Percentiles rank a stretch among this genome's conserved stretches.
These are phyloP conservation scores for Enchytraeus crypticus DNA, from an alignment of 2,888 invertebrate species.

Conservation along the genomic window DNA sequence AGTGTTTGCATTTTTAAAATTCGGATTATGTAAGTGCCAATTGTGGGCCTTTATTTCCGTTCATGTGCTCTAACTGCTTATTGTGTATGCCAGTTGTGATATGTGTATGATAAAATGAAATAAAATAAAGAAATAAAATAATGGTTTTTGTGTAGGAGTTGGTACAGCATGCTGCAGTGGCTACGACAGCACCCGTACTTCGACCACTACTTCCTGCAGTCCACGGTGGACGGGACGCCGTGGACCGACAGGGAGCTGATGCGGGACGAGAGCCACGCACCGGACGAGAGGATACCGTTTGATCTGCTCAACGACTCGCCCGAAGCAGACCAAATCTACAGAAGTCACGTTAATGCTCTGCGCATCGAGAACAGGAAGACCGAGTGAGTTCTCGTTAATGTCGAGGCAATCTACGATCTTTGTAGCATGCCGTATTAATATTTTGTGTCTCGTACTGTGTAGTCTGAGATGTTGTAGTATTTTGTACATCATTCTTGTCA, in stretches of 20 bases:
- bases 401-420: too few relatives aligned
- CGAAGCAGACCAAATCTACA: conserved; percentile 84
- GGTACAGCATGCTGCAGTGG: conserved; percentile 76
- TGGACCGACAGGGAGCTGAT: conserved; percentile 67
- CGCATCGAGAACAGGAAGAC: conserved; percentile 83
- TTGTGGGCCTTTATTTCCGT: too few relatives aligned
- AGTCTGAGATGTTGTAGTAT: too few relatives aligned
- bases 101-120: too few relatives aligned
- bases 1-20: too few relatives aligned
- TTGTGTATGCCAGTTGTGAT: too few relatives aligned
- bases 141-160: conserved; percentile 63
- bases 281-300: conserved; percentile 74
- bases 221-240: conserved; percentile 63
- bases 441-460: too few relatives aligned
- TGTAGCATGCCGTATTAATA: too few relatives aligned
- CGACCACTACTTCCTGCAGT: conserved; percentile 80
- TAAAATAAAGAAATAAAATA: too few relatives aligned
- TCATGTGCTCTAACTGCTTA: too few relatives aligned
- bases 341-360: conserved; percentile 78
- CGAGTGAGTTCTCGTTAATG: conserved; percentile 62
- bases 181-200: conserved; percentile 86
- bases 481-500: too few relatives aligned
- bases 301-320: conserved; percentile 74
- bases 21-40: too few relatives aligned
- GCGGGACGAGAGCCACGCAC: conserved; percentile 47